Evolutionary conservation across 2,113 vertebrate genomes (phyloP).

Genomic region (Gallinago undulata): DNA sequence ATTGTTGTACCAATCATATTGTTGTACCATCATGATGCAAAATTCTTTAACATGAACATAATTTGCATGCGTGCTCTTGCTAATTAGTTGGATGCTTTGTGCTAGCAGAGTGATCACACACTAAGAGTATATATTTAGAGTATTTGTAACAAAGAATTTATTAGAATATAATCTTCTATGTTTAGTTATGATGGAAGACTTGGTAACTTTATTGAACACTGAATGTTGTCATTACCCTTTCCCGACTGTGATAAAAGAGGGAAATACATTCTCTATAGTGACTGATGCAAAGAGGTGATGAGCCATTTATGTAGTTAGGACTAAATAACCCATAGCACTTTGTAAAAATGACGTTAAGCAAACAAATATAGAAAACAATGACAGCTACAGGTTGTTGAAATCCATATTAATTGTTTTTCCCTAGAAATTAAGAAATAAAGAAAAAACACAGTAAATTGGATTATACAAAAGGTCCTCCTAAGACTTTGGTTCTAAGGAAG

Average conservation of each 20-base stretch:
- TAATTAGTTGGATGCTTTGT: slow-evolving; percentile 57
- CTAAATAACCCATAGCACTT: not conserved
- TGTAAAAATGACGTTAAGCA: not conserved
- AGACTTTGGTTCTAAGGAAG: not conserved
- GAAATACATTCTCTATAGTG: not conserved
- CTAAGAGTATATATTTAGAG: not conserved
- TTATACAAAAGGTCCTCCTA: not conserved
- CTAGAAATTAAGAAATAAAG: not conserved
- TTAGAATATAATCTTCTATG: not conserved
- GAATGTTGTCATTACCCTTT: not conserved
- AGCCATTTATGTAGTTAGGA: not conserved
- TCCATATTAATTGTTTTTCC: not conserved
- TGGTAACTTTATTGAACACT: not conserved
- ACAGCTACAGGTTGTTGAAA: not conserved
- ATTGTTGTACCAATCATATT: slow-evolving; percentile 52
- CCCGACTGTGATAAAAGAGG: not conserved
- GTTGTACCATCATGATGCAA: not conserved
- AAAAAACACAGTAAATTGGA: not conserved
- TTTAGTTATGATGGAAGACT: not conserved
- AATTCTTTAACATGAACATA: slow-evolving; percentile 50
- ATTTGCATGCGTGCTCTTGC: slow-evolving; percentile 48
- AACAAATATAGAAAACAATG: not conserved
- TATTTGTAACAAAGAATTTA: not conserved
- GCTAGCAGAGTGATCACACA: slow-evolving; percentile 12
- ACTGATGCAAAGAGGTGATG: not conserved